phyloP scores from a whole-genome alignment of 2,113 vertebrate genomes.

The Guaruba guarouba region DNA sequence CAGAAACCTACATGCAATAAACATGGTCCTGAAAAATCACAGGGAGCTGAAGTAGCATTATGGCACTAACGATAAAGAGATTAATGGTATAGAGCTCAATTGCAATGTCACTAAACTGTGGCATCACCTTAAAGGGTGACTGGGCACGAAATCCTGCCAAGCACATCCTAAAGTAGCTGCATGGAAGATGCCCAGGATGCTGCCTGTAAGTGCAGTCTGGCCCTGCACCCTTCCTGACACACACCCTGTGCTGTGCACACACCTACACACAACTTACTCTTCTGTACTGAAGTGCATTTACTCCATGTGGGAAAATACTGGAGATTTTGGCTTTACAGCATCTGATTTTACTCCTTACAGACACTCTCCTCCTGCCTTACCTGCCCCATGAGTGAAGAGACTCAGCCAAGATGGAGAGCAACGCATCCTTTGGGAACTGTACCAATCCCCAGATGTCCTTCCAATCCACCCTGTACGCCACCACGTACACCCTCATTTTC shows the following conservation, averaged over 20 bases:
- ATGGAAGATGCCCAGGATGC: fast-evolving
- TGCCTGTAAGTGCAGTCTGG: fast-evolving
- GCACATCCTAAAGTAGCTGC: neutral
- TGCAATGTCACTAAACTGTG: neutral
- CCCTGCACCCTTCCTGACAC: neutral
- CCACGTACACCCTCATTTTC: conserved; percentile 84
- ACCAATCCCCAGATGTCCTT: conserved; percentile 40
- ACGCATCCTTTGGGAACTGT: conserved; percentile 36
- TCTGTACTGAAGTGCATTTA: fast-evolving
- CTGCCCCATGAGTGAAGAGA: neutral
- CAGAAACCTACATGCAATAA: neutral
- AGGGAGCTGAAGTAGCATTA: neutral
- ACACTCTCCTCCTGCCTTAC: neutral
- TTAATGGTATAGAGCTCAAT: neutral
- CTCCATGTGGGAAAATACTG: neutral
- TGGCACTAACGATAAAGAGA: neutral
- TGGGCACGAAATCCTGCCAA: neutral
- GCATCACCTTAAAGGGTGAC: neutral
- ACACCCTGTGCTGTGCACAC: neutral
- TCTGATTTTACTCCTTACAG: conserved; percentile 23
- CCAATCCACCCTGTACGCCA: conserved; percentile 78
- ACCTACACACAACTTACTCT: fast-evolving
- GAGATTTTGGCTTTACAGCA: neutral
- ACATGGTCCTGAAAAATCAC: neutral
- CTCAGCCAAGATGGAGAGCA: conserved; percentile 28